Evolutionary conservation across 92 coral and sea anemone species (phyloP), one percentile per base, ranked within the genome.

Genomic region (Palythoa caribaeorum): DNA sequence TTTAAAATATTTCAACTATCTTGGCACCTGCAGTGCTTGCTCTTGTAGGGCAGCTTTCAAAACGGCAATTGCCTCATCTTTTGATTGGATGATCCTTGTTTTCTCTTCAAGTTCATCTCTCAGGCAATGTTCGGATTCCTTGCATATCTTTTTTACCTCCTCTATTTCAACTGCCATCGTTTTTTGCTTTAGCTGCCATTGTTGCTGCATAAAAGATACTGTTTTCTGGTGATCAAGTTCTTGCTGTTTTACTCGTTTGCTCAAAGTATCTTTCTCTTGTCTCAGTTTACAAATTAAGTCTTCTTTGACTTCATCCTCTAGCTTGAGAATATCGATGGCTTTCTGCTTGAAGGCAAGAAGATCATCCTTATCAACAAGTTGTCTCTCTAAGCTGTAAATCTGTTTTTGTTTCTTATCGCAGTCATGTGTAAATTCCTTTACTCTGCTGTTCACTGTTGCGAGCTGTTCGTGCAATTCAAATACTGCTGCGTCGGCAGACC

Each of bases 71-170:
- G 90, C 93, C 60, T 90, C 93, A 73, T 90, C 93, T 71, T 90
- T 90, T 1, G 93, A 90, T 76, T 90, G 93, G 14, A 90, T 84
- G 39, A 90, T 90, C 39, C 88, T 72, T 55, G 93, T 85, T 86
- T 90, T 90, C 86, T 90, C 93, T 69, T 90, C 93, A 38, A 86
- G 87, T 57, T 90, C 93, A 72, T 90, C 93, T 59, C 38, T 86
- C 73, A 86, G 36, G 73, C 84, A 85, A 79, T 90, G 90, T 19
- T 90, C 93, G 1, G 77, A 85, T 71, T 90, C 93, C 68, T 86
- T 90, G 66, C 88, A 86, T 47, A 80, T 39, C 14, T 39, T 90
- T 71, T 80, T 88, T 63, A 90, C 14, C 1, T 79, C 78, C 21
- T 71, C 71, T 55, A 86, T 73, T 62, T 90, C 90, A 13, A 73